Evolutionary conservation across 2,888 invertebrate species (phyloP), one percentile per base, ranked within the genome.

Genomic region (Frankliniella fusca): DNA sequence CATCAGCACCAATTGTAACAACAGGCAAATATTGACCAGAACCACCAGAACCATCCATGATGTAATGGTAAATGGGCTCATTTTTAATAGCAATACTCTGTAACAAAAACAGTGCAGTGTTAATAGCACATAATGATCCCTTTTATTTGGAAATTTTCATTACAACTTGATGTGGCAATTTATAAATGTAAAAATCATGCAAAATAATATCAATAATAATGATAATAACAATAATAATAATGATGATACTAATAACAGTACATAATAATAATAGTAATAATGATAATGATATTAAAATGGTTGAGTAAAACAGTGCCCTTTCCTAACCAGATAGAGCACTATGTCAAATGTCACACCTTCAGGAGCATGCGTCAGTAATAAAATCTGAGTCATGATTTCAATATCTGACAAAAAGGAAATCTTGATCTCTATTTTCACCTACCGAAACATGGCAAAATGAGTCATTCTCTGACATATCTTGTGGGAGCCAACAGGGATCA

Each of bases 31-130:
- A 76, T 12, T 76, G 70, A 23, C 70, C 70, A 23, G 70, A 23
- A 27, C 23, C 27, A 23, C 70, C 70, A 23, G 70, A 76, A 23
- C 70, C 70, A 76, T 76, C 70, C 70, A 76, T 76, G 70, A 76
- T 76, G 23, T 76, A 76, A 27, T 76, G 70, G 27, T 76, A 76
- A 27, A 76, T 76, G 12, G 70, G 70, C 27, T 76, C 70, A 76
- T 76, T 76, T 76, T 76, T 76, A 76, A 76, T 76, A 12, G 70
- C 70, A 76, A 76, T 76, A 27, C 70, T 76, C 70, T 76, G 70
- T 5, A 76, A 23, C 23, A 76, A 27, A 38, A 38, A 38, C 38
- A 38, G 38, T 38, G 2, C 2, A 2, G 38, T 38, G 5, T 38
- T 3, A 38, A 38, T 38, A 38, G 38, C 38, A 38, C 5, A 38